These are phyloP conservation scores for Callimico goeldii DNA, from an alignment of 2,797 vertebrate species.

Conservation along the genomic window DNA sequence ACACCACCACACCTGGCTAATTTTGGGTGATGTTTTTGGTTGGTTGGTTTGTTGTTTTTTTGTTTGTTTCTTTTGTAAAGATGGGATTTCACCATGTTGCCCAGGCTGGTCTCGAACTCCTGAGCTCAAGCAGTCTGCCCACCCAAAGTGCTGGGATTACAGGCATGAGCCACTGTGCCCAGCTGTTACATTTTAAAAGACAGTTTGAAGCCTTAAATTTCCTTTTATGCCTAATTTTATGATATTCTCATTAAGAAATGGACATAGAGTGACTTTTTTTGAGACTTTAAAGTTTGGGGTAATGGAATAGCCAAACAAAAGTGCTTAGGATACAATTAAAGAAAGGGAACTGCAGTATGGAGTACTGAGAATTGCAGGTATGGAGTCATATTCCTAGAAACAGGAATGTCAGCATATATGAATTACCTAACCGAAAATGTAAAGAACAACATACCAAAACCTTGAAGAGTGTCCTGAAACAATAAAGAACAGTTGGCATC, in stretches of 20 bases:
- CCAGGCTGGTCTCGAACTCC: neutral
- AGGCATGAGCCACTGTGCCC: neutral
- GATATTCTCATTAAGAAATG: slow-evolving; percentile 36
- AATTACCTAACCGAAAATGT: slow-evolving; percentile 21
- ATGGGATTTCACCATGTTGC: neutral
- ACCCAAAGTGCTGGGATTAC: neutral
- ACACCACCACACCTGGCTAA: neutral
- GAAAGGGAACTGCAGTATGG: neutral
- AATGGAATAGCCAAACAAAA: neutral
- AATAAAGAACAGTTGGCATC: neutral
- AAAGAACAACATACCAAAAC: neutral
- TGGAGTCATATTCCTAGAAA: neutral
- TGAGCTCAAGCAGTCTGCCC: neutral
- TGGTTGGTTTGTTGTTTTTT: no score
- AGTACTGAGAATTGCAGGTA: neutral
- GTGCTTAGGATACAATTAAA: neutral
- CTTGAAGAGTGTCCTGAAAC: neutral
- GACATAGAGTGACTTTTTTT: neutral
- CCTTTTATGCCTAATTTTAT: neutral
- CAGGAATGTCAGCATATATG: neutral
- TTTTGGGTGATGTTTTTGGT: neutral
- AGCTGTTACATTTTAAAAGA: neutral
- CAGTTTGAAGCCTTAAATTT: slow-evolving; percentile 12
- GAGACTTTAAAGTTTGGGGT: neutral
- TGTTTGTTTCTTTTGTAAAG: neutral